Evolutionary conservation across 2,797 vertebrate genomes (phyloP).

Genomic region (Notolepis coatsorum): DNA sequence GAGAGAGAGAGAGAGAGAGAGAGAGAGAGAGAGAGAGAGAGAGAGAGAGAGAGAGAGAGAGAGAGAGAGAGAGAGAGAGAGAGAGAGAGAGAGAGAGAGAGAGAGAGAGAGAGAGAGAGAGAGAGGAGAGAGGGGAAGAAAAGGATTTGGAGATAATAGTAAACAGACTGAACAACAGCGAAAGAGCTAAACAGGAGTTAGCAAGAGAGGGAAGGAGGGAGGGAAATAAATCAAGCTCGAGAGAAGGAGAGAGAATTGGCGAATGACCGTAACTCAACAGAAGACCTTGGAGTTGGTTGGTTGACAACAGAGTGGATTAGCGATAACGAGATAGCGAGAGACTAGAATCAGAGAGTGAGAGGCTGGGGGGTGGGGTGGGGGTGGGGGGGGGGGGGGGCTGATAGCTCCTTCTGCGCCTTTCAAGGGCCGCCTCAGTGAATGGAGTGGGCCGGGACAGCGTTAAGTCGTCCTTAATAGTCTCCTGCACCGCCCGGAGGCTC

Average conservation of each 20-base stretch:
- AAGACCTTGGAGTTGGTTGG: too few relatives aligned
- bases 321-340: too few relatives aligned
- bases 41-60: too few relatives aligned
- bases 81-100: not conserved
- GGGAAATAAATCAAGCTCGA: not conserved
- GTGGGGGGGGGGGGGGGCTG: too few relatives aligned
- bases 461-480: slow-evolving; percentile 66
- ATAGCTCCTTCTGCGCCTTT: slow-evolving; percentile 56
- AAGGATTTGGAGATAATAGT: not conserved
- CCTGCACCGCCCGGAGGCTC: slow-evolving; percentile 50
- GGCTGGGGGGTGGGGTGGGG: too few relatives aligned
- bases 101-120: not conserved
- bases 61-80: not conserved
- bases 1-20: too few relatives aligned
- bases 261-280: too few relatives aligned
- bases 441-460: slow-evolving; percentile 45
- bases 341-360: too few relatives aligned
- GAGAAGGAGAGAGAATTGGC: not conserved
- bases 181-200: too few relatives aligned
- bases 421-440: slow-evolving; percentile 39
- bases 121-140: not conserved
- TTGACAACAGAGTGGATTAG: too few relatives aligned
- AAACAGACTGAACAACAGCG: too few relatives aligned
- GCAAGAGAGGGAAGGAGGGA: not conserved
- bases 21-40: too few relatives aligned